A percentile compares a stretch with the other conserved stretches of the same genome.
phyloP scores from a whole-genome alignment of 2,113 vertebrate genomes.

The Sorex fumeus region DNA sequence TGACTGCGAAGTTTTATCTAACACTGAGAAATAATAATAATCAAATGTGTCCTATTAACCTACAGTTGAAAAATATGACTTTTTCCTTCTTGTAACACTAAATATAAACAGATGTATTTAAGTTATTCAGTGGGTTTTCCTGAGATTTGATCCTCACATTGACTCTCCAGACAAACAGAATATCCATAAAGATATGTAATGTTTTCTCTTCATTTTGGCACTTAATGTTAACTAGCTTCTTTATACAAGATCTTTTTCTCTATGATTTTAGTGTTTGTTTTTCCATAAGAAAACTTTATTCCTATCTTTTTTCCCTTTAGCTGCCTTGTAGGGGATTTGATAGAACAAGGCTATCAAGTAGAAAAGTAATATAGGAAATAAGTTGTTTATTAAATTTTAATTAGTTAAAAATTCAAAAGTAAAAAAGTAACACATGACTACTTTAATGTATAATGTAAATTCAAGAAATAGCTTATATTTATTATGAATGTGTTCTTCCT shows the following conservation, averaged over 20 bases:
- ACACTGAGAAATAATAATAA: constrained; percentile 16
- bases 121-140: neutral
- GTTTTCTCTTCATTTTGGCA: neutral
- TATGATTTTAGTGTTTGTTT: neutral
- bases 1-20: constrained; percentile 61
- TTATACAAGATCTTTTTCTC: neutral
- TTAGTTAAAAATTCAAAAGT: neutral
- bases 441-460: neutral
- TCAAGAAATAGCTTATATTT: neutral
- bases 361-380: neutral
- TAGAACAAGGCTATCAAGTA: neutral
- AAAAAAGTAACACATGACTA: neutral
- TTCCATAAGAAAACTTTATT: neutral
- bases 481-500: neutral
- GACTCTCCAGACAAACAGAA: neutral
- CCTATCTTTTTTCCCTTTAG: neutral
- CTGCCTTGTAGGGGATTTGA: neutral
- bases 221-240: neutral
- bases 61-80: neutral
- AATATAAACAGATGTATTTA: neutral
- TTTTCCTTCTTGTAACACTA: neutral
- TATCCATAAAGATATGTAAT: neutral
- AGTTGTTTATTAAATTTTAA: neutral
- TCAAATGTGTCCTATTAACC: neutral
- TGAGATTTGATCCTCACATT: neutral